These are phyloP conservation scores for Thereva unica DNA, from an alignment of 2,888 invertebrate genomes.

Conservation along the genomic window DNA sequence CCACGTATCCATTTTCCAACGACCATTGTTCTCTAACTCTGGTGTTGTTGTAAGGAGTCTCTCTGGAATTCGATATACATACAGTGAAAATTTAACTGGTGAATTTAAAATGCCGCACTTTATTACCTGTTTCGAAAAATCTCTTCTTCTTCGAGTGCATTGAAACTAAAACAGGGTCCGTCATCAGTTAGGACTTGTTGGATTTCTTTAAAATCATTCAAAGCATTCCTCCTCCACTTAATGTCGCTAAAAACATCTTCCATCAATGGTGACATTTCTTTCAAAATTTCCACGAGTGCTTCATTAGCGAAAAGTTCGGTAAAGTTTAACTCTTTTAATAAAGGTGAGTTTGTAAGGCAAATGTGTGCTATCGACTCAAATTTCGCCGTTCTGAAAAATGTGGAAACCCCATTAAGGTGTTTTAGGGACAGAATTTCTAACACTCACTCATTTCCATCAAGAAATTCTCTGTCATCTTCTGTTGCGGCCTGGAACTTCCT, in stretches of 20 bases:
- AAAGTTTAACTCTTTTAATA: slow-evolving; percentile 13
- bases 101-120: not conserved
- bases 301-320: not conserved
- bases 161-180: slow-evolving; percentile 67
- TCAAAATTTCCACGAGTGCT: not conserved
- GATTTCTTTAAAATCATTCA: slow-evolving; percentile 40
- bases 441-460: slow-evolving; percentile 6
- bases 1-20: slow-evolving; percentile 46
- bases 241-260: slow-evolving; percentile 53
- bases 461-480: not conserved
- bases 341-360: slow-evolving; percentile 6
- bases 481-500: not conserved
- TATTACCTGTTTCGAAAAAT: slow-evolving; percentile 57
- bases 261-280: not conserved
- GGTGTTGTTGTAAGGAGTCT: not conserved
- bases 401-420: not conserved
- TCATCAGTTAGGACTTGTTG: slow-evolving; percentile 64
- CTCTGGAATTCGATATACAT: not conserved
- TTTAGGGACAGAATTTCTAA: not conserved
- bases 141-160: slow-evolving; percentile 63
- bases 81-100: not conserved
- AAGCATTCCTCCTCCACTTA: slow-evolving; percentile 6
- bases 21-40: slow-evolving; percentile 42
- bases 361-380: slow-evolving; percentile 14
- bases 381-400: not conserved